A percentile compares a stretch with the other conserved stretches of the same genome.
These are phyloP conservation scores for Sphaerophoria rueppellii DNA, from an alignment of 2,888 invertebrate species.

Conservation along the genomic window DNA sequence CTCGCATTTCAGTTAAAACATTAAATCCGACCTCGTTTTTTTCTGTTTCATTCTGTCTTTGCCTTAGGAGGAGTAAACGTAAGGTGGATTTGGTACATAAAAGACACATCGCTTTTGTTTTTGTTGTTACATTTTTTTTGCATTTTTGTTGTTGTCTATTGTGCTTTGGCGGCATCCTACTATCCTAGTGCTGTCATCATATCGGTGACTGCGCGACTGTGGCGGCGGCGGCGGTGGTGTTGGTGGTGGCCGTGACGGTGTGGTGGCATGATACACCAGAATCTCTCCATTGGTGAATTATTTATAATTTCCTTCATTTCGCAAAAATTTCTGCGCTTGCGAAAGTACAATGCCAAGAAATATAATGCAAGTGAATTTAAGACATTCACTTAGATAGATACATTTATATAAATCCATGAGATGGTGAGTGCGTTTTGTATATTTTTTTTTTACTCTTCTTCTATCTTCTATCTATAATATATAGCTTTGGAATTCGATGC, in stretches of 20 bases:
- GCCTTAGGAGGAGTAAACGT: conserved; percentile 4
- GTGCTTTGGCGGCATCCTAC: conserved; percentile 46
- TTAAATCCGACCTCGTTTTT: neutral
- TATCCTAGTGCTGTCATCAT: neutral
- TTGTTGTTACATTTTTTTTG: neutral
- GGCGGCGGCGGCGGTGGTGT: conserved; percentile 46
- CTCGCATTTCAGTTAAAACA: too few species aligned
- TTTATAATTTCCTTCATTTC: conserved; percentile 74
- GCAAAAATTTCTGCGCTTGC: conserved; percentile 63
- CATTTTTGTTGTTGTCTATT: conserved; percentile 30
- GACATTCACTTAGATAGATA: conserved; percentile 14
- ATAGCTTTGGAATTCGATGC: conserved; percentile 68
- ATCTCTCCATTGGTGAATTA: conserved; percentile 68
- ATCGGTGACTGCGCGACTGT: neutral
- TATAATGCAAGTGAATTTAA: conserved; percentile 66
- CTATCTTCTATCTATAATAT: conserved; percentile 10
- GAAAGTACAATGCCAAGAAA: conserved; percentile 53
- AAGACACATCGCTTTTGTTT: conserved; percentile 23
- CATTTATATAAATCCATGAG: neutral
- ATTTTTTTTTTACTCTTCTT: neutral
- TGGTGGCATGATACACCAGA: neutral
- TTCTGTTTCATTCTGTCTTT: neutral
- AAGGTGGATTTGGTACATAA: conserved; percentile 41
- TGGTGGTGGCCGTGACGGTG: conserved; percentile 34
- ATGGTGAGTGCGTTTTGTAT: conserved; percentile 19